Base-by-base conservation (phyloP, 2,113 vertebrate species). In the Theristicus caerulescens region DNA sequence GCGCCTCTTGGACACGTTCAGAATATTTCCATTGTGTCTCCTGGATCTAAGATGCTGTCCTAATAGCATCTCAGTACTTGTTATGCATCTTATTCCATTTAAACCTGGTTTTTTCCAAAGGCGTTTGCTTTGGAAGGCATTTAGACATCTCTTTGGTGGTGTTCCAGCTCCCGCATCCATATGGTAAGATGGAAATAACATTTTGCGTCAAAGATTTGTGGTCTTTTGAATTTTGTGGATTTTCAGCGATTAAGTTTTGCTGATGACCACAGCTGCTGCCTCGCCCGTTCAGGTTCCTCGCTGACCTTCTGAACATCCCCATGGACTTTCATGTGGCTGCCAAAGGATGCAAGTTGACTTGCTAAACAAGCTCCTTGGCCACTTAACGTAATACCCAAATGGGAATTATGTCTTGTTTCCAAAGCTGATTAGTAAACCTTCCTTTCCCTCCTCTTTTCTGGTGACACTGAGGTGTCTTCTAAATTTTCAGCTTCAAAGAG, bases 101-200 rank as follows among this genome's bases (percentile, higher is more conserved):
- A 62, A 95, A 94, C 90, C 82, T 74, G 40, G 42, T 93, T 7
- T 95, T 96, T 96, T 97, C 92, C 93, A 94, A 94, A 90, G 79
- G 20, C 82, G 0, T 94, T 96, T 93, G 79, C 82, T 92, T 96
- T 96, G 96, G 96, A 96, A 97, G 85, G 71, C 94, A 27, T 94
- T 96, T 92, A 96, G 90, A 95, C 95, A 93, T 95, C 84, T 94
- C 88, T 47, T 94, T 96, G 96, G 96, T 93, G 92, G 82, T 80
- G 71, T 90, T 97, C 95, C 96, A 97, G 93, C 79, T 96, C 67
- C 86, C 0, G 29, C 86, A 88, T 96, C 96, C 96, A 96, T 97
- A 95, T 97, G 96, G 90, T 62, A 55, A 66, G 86, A 92, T 95
- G 88, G 92, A 96, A 96, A 93, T 95, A 94, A 94, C 85, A 81